Percentiles rank a stretch among this genome's conserved stretches.
These are phyloP conservation scores for Machimus atricapillus DNA, from an alignment of 2,888 invertebrate genomes.

Conservation along the genomic window DNA sequence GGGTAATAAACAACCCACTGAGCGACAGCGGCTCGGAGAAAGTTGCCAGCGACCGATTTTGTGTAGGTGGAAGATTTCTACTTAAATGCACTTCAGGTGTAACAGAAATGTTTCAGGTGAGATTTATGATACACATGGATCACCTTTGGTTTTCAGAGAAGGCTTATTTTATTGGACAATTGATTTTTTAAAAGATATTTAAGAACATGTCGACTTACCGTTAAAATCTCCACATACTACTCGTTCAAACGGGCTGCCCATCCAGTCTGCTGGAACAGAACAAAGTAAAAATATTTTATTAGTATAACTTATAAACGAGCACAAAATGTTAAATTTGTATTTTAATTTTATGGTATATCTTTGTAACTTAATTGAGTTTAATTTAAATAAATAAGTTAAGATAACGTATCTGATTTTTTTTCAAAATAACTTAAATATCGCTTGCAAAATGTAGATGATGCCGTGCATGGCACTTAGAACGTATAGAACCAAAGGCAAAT, in stretches of 20 bases:
- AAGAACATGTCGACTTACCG: slow-evolving; percentile 68
- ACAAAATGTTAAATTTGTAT: neutral
- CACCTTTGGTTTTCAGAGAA: neutral
- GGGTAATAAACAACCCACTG: slow-evolving; percentile 14
- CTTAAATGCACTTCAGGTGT: neutral
- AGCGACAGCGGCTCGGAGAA: neutral
- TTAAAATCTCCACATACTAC: slow-evolving; percentile 94
- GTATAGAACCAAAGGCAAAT: too few species aligned
- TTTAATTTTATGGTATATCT: too few species aligned
- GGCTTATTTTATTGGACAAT: neutral
- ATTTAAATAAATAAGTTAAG: too few species aligned
- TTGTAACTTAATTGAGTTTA: too few species aligned
- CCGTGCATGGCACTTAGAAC: too few species aligned
- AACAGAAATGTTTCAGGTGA: neutral
- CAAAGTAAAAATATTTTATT: neutral
- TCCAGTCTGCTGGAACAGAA: slow-evolving; percentile 74
- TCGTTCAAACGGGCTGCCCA: slow-evolving; percentile 93
- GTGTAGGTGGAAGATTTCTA: neutral
- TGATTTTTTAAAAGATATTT: neutral
- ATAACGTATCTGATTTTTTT: too few species aligned
- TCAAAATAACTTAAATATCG: too few species aligned
- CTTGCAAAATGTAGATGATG: too few species aligned
- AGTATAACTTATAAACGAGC: neutral
- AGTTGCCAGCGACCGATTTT: neutral
- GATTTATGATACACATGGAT: neutral